These are phyloP conservation scores for Dipodomys stephensi DNA, from an alignment of 2,113 vertebrate species.

Conservation along the genomic window DNA sequence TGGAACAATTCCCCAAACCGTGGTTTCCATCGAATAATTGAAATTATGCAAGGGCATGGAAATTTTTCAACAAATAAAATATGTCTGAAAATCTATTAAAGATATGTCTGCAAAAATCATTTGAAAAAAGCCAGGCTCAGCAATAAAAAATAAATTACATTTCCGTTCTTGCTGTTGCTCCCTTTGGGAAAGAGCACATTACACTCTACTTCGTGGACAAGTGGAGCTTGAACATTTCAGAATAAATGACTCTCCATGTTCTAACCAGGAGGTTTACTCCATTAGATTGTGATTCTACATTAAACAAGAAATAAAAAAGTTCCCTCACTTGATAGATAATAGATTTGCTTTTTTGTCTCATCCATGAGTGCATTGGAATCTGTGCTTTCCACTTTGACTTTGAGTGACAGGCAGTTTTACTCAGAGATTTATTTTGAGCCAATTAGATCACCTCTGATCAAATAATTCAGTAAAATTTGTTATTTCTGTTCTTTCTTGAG, in stretches of 20 bases:
- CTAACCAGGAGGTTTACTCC: constrained; percentile 70
- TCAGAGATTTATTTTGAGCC: constrained; percentile 18
- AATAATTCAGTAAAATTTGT: background rate
- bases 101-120: constrained; percentile 72
- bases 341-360: constrained; percentile 20
- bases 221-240: constrained; percentile 62
- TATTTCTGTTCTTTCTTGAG: constrained; percentile 53
- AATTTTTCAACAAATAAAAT: constrained; percentile 71
- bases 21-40: constrained; percentile 69
- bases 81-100: constrained; percentile 78
- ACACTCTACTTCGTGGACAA: constrained; percentile 55
- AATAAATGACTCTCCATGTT: constrained; percentile 68
- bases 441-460: background rate
- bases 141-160: constrained; percentile 75
- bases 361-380: background rate
- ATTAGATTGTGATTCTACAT: constrained; percentile 64
- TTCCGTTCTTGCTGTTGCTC: constrained; percentile 67
- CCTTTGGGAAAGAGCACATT: constrained; percentile 74
- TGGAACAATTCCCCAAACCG: constrained; percentile 61
- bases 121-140: constrained; percentile 67
- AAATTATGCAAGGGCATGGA: constrained; percentile 74
- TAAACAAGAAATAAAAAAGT: constrained; percentile 62
- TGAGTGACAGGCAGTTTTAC: constrained; percentile 47
- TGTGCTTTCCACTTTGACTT: constrained; percentile 52
- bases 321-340: background rate